Base-by-base conservation (phyloP, 1,140 invertebrate genomes). In the Neuroterus valhalla region DNA sequence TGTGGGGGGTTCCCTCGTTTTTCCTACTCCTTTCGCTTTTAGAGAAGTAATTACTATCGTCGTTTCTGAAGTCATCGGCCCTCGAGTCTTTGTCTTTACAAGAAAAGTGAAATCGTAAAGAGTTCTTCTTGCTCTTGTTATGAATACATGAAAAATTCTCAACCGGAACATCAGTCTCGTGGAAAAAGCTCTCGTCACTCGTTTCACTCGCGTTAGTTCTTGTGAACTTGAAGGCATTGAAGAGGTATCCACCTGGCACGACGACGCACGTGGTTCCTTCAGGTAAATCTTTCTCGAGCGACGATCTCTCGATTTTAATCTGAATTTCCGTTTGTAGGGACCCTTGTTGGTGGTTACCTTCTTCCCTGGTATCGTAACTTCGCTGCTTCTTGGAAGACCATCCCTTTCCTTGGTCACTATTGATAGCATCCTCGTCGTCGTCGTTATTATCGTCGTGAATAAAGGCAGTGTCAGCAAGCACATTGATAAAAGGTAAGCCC, bases 1-100 rank as follows among this genome's bases (percentile, higher is more conserved):
- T 86, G 86, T 84, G 78, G 70, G 76, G 76, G 72, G 76, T 80
- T 67, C 71, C 68, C 50, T 66, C 31, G 46, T 45, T 77, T 74
- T 50, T 77, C 42, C 68, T 71, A 43, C 42, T 50, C 70, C 73
- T 66, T 67, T 38, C 76, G 55, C 55, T 31, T 26, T 62, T 62
- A 62, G 31, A 38, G 23, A 62, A 62, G 55, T 31, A 62, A 23
- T 62, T 23, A 62, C 55, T 38, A 31, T 62, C 31, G 55, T 62
- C 55, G 12, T 31, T 62, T 62, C 55, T 62, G 31, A 62, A 62
- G 21, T 62, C 23, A 62, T 62, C 23, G 21, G 19, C 14, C 12
- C 52, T 55, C 52, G 55, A 38, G 55, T 62, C 21, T 62, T 62
- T 62, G 55, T 62, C 26, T 62, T 62, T 62, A 62, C 23, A 62